phyloP scores from a whole-genome alignment of 2,888 invertebrate genomes.

The Iselma pallidipennis region DNA sequence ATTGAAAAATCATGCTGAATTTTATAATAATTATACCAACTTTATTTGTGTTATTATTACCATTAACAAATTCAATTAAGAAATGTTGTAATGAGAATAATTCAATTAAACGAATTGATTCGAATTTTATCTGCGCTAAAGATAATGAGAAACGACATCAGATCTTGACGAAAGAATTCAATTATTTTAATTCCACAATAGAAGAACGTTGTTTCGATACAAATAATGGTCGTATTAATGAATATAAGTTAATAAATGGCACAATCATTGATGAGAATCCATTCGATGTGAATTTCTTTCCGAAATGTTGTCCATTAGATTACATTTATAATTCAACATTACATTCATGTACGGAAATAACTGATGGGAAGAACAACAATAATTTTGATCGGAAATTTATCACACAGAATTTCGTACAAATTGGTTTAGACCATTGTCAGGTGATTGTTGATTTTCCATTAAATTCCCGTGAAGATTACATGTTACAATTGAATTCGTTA shows the following conservation, averaged over 20 bases:
- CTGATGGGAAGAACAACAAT: conserved; percentile 10
- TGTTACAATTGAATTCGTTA: conserved; percentile 12
- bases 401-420: conserved; percentile 32
- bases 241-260: background rate
- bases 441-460: conserved; percentile 34
- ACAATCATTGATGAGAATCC: conserved; percentile 9
- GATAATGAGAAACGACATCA: conserved; percentile 17
- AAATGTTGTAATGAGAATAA: conserved; percentile 16
- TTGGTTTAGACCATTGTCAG: conserved; percentile 41
- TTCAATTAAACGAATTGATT: background rate
- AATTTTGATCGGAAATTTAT: conserved; percentile 24
- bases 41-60: background rate
- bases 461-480: conserved; percentile 11
- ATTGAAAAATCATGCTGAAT: background rate
- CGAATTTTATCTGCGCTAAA: conserved; percentile 13
- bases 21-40: background rate
- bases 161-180: conserved; percentile 13
- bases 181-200: background rate
- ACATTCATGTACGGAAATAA: conserved; percentile 34
- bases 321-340: conserved; percentile 33
- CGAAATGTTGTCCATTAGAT: conserved; percentile 45
- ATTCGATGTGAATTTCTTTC: conserved; percentile 27
- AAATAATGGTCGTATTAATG: background rate
- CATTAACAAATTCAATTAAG: background rate
- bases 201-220: conserved; percentile 10